Base-by-base conservation (phyloP, 2,888 invertebrate genomes). In the Hydriomena furcata region DNA sequence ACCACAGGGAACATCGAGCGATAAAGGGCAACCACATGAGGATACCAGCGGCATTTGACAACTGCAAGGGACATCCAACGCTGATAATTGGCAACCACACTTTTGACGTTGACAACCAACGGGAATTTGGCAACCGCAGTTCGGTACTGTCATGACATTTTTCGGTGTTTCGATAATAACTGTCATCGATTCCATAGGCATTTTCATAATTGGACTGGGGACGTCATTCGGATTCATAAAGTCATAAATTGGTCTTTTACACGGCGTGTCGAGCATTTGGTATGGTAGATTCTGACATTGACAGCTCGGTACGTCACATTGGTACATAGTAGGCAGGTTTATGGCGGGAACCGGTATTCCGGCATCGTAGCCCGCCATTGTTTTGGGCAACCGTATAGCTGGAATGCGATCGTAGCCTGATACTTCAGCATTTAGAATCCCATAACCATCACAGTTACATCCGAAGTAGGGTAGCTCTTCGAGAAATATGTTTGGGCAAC, bases 381-480 rank as follows among this genome's bases (percentile, higher is more conserved):
- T 27, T 42, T 53, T 46, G 2, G 58, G 51, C 21, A 56, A 20
- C 21, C 38, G 50, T 6, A 49, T 47, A 21, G 25, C 51, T 7
- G 58, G 37, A 1, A 56, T 21, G 4, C 52, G 41, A 12, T 42
- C 42, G 8, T 8, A 52, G 23, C 27, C 52, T 8, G 47, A 12
- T 7, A 49, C 7, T 13, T 54, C 48, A 37, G 46, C 32, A 23
- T 42, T 52, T 0, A 44, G 13, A 11, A 55, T 17, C 7, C 53
- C 51, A 17, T 53, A 56, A 6, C 23, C 40, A 8, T 50, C 42
- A 21, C 27, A 36, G 12, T 11, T 31, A n/a, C 47, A 49, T 5
- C 5, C 47, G 27, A 40, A 58, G 6, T 50, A 54, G 0, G 44
- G 41, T 1, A 37, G 2, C 24, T 60, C 55, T 5, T 60, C 55